Evolutionary conservation across 1,140 invertebrate genomes (phyloP).

Genomic region (Mya arenaria): DNA sequence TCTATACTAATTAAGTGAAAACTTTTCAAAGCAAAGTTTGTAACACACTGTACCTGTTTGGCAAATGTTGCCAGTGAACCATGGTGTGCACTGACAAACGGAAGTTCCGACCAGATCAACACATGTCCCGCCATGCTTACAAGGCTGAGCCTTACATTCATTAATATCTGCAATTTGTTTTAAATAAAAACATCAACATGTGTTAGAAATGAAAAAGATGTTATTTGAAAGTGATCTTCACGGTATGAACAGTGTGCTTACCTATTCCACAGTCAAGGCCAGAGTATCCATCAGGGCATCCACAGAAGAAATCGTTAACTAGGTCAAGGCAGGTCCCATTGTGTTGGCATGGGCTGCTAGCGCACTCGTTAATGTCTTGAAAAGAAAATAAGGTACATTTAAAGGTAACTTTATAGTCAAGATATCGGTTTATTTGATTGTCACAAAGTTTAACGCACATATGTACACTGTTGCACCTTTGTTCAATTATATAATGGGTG

Average conservation of each 20-base stretch:
- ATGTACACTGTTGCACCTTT: too few relatives aligned
- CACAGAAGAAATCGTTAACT: not conserved
- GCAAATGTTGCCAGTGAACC: conserved; percentile 11
- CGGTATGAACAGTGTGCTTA: too few relatives aligned
- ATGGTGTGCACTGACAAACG: conserved; percentile 14
- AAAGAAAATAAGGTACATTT: too few relatives aligned
- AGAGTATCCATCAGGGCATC: conserved; percentile 7
- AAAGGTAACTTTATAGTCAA: too few relatives aligned
- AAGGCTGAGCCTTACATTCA: not conserved
- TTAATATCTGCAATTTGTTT: conserved; percentile 6
- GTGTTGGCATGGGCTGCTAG: not conserved
- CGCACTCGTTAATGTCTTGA: conserved; percentile 10
- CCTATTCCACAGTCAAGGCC: conserved; percentile 14
- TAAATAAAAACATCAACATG: too few relatives aligned
- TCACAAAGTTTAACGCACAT: too few relatives aligned
- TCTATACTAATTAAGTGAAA: too few relatives aligned
- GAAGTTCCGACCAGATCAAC: not conserved
- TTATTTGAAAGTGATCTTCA: too few relatives aligned
- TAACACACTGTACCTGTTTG: conserved; percentile 49
- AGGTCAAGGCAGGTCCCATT: conserved; percentile 12
- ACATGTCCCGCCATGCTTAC: conserved; percentile 27
- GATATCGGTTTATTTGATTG: too few relatives aligned
- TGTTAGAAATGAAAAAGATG: too few relatives aligned
- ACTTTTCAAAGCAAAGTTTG: too few relatives aligned
- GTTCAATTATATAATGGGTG: too few relatives aligned